Evolutionary conservation across 37 sponge, comb jelly and placozoan species (phyloP), one percentile per base, ranked within the genome.

Genomic region (Spongia lamella): DNA sequence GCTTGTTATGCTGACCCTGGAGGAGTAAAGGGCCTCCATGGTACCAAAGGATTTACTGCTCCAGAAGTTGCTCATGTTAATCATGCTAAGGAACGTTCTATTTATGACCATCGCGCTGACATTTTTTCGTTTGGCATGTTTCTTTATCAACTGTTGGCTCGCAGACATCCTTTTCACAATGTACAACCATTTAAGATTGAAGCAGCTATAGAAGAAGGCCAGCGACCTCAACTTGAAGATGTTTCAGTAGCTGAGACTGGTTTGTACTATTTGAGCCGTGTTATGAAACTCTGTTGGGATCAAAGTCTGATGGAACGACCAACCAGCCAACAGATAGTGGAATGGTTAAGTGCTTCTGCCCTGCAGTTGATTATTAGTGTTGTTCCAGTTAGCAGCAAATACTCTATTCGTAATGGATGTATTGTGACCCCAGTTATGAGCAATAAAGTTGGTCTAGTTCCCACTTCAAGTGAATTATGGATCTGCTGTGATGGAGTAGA

Each of bases 21-120:
- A 13, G 96, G 96, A 24, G 75, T 74, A 33, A 53, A 69, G 22
- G 87, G 92, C 1, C 65, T 88, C 4, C 78, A 80, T 22, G 95
- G 95, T 0, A 94, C 92, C 25, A 87, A 82, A 50, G 95, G 95
- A 4, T 94, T 94, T 72, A 91, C 82, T 70, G 92, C 95, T 25
- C 95, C 95, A 0, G 95, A 94, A 33, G 87, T 94, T n/a, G 62
- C 87, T 20, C 79, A 88, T 31, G 80, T 86, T 43, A 82, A 83
- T n/a, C 88, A 80, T 53, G 72, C 61, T 30, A 83, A 79, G 35
- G 78, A 87, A 30, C 78, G 78, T 14, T 84, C 85, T 3, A 81
- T 80, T 22, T 94, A 94, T 56, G 78, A 87, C 49, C 84, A 77
- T 76, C 80, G 55, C 22, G 92, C 83, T 7, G 95, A 94, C 70